Evolutionary conservation across 2,888 invertebrate species (phyloP).

Genomic region (Philaethria dido): DNA sequence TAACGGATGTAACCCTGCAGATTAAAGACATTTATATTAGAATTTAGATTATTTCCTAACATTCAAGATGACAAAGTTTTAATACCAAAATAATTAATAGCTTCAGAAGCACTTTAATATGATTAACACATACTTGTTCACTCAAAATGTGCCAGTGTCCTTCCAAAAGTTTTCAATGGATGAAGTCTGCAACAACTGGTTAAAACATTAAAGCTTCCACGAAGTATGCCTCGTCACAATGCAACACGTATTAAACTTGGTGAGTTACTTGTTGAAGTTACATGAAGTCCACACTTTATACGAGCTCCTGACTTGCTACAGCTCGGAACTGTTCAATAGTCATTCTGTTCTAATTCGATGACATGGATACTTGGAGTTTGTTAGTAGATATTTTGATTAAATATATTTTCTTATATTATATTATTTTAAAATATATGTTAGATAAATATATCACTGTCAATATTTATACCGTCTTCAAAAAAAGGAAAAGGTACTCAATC

Average conservation of each 20-base stretch:
- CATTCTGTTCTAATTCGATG: conserved; percentile 64
- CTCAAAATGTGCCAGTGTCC: not conserved
- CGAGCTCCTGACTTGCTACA: conserved; percentile 49
- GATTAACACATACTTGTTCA: not conserved
- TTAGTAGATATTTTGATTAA: no score
- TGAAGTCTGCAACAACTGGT: conserved; percentile 41
- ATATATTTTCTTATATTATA: no score
- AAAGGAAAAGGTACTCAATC: no score
- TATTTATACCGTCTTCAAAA: no score
- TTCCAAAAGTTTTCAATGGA: conserved; percentile 24
- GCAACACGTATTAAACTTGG: conserved; percentile 45
- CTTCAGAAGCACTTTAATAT: not conserved
- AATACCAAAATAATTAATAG: not conserved
- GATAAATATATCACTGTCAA: no score
- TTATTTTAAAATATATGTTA: no score
- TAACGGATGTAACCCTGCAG: no score
- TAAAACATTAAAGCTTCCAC: conserved; percentile 43
- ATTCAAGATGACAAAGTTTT: not conserved
- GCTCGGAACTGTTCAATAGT: conserved; percentile 61
- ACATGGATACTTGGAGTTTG: conserved; percentile 31
- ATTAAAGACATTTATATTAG: no score
- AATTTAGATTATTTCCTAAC: not conserved
- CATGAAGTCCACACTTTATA: conserved; percentile 44
- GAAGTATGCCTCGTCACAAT: conserved; percentile 44
- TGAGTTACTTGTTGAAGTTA: conserved; percentile 44